phyloP scores from a whole-genome alignment of 2,113 vertebrate genomes.

The Vombatus ursinus region DNA sequence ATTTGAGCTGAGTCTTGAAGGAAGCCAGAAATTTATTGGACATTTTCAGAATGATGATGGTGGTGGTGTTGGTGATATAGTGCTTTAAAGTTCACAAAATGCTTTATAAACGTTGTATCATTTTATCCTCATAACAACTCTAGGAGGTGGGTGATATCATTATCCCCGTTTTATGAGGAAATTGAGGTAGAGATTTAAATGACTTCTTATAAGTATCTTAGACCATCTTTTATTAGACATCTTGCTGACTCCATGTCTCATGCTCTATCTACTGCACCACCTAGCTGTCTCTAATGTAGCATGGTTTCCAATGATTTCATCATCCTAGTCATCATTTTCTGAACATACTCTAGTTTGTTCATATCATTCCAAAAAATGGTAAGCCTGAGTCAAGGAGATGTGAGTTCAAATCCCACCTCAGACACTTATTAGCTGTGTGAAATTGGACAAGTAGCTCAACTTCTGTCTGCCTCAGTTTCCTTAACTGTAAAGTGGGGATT shows the following conservation, averaged over 20 bases:
- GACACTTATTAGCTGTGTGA: neutral
- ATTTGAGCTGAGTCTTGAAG: neutral
- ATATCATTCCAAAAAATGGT: neutral
- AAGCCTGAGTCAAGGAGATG: neutral
- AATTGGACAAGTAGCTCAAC: neutral
- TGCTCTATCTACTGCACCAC: neutral
- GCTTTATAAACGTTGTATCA: neutral
- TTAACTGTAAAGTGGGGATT: neutral
- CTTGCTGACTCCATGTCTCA: neutral
- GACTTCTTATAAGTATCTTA: neutral
- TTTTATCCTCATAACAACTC: neutral
- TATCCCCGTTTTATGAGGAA: neutral
- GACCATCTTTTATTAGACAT: neutral
- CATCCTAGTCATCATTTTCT: neutral
- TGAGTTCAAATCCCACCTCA: neutral
- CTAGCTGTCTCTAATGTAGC: neutral
- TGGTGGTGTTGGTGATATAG: neutral
- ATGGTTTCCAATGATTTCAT: neutral
- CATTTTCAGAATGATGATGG: neutral
- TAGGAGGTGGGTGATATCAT: neutral
- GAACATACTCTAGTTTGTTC: neutral
- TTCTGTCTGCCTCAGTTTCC: neutral
- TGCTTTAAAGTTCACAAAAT: neutral
- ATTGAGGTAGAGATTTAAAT: neutral
- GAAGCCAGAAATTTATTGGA: neutral